Percentiles rank a stretch among this genome's conserved stretches.
Evolutionary conservation across 2,113 vertebrate species (phyloP).

Genomic region (Clupea harengus): DNA sequence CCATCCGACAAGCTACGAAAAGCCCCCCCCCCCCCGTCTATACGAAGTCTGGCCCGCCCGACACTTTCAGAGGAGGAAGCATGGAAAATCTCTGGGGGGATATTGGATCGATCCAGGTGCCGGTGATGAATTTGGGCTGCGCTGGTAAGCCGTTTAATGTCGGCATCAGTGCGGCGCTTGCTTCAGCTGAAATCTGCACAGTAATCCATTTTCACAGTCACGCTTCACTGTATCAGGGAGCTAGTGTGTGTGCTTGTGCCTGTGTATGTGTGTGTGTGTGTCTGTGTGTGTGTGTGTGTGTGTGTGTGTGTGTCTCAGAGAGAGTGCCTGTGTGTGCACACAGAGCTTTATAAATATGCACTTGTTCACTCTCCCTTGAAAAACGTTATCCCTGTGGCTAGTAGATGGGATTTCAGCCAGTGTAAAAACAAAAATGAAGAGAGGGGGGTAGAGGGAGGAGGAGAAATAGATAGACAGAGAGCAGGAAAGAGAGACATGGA

Average conservation of each 20-base stretch:
- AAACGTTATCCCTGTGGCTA: slow-evolving; percentile 27
- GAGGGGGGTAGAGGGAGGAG: neutral
- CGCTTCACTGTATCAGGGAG: slow-evolving; percentile 34
- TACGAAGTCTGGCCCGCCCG: slow-evolving; percentile 1
- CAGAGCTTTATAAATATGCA: slow-evolving; percentile 39
- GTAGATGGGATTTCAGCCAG: slow-evolving; percentile 24
- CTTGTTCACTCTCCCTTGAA: slow-evolving; percentile 19
- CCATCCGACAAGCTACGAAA: slow-evolving; percentile 1
- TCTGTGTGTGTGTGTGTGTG: neutral
- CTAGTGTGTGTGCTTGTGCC: slow-evolving; percentile 8
- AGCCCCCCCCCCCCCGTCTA: neutral
- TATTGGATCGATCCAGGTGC: slow-evolving; percentile 36
- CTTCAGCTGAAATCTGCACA: slow-evolving; percentile 42
- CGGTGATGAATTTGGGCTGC: slow-evolving; percentile 35
- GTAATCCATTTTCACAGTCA: slow-evolving; percentile 54
- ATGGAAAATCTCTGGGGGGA: slow-evolving; percentile 23
- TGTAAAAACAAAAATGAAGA: neutral
- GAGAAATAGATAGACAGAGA: neutral
- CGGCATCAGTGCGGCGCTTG: slow-evolving; percentile 26
- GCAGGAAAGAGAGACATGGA: neutral
- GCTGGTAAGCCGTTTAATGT: slow-evolving; percentile 42
- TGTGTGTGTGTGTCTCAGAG: neutral
- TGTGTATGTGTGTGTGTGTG: neutral
- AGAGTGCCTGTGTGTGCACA: neutral
- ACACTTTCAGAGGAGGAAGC: neutral